These are phyloP conservation scores for Podabrus alpinus DNA, from an alignment of 2,888 invertebrate genomes.

Conservation along the genomic window DNA sequence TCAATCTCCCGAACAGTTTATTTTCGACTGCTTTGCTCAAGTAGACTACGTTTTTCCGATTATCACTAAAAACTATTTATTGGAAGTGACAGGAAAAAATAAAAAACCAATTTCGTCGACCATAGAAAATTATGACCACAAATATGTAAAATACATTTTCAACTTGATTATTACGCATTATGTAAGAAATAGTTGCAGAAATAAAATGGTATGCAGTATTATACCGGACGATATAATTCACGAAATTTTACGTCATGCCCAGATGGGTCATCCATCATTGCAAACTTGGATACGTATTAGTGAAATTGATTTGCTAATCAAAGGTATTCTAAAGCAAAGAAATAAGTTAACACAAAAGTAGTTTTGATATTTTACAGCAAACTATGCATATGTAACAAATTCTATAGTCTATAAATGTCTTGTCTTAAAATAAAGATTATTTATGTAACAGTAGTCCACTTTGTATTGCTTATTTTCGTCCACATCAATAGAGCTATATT, in stretches of 20 bases:
- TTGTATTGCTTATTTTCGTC: neutral
- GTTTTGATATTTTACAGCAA: neutral
- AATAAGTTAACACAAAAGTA: neutral
- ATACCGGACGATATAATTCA: constrained; percentile 23
- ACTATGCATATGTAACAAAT: neutral
- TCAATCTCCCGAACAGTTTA: constrained; percentile 19
- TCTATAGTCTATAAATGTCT: neutral
- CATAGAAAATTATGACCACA: constrained; percentile 23
- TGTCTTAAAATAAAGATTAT: neutral
- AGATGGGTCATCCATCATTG: constrained; percentile 13
- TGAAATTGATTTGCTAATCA: constrained; percentile 6
- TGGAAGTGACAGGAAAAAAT: constrained; percentile 3
- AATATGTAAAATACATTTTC: constrained; percentile 28
- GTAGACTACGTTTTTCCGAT: constrained; percentile 30
- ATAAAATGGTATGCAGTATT: constrained; percentile 27
- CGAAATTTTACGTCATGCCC: neutral
- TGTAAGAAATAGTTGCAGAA: constrained; percentile 21
- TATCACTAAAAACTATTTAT: constrained; percentile 25
- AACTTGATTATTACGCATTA: constrained; percentile 22
- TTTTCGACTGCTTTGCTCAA: constrained; percentile 23
- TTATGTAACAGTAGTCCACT: neutral
- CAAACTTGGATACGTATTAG: constrained; percentile 12
- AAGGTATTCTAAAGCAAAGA: neutral
- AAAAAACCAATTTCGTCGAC: neutral
- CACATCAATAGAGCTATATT: neutral